A percentile compares a stretch with the other conserved stretches of the same genome.
Evolutionary conservation across 2,797 vertebrate species (phyloP).

Genomic region (Rhinichthys osculus): DNA sequence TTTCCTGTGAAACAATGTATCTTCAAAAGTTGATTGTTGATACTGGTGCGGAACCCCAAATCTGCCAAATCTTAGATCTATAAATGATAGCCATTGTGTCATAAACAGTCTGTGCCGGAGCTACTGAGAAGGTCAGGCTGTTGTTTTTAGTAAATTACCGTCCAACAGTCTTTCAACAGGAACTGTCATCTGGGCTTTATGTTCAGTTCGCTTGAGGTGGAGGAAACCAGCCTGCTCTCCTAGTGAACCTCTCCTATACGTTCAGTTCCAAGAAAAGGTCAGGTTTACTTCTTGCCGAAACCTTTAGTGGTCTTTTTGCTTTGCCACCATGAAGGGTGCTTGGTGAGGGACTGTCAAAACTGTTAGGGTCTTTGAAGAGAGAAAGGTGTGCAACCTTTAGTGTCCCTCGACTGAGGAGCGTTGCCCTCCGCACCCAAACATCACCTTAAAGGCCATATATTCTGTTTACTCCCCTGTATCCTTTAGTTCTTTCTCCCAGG

Average conservation of each 20-base stretch:
- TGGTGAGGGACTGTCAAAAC: conserved; percentile 77
- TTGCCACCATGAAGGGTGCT: conserved; percentile 66
- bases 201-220: conserved; percentile 43
- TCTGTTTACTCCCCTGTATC: conserved; percentile 75
- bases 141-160: conserved; percentile 73
- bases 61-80: background rate
- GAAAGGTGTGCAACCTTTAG: conserved; percentile 78
- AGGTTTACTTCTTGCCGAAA: conserved; percentile 67
- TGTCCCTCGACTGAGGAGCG: conserved; percentile 71
- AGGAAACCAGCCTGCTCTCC: conserved; percentile 45
- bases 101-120: conserved; percentile 42
- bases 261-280: conserved; percentile 76
- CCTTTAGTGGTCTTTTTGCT: conserved; percentile 65
- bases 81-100: conserved; percentile 26
- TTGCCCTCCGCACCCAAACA: conserved; percentile 69
- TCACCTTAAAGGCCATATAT: conserved; percentile 80
- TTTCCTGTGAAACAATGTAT: background rate
- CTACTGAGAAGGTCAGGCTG: conserved; percentile 70
- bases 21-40: background rate
- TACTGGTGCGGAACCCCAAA: background rate
- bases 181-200: conserved; percentile 59
- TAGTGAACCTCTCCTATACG: conserved; percentile 62
- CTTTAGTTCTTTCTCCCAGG: conserved; percentile 71
- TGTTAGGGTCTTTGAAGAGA: conserved; percentile 67
- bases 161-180: conserved; percentile 61